A percentile compares a stretch with the other conserved stretches of the same genome.
Conservation (phyloP, 2,113 vertebrate species). For the Rhinolophus ferrumequinum region DNA sequence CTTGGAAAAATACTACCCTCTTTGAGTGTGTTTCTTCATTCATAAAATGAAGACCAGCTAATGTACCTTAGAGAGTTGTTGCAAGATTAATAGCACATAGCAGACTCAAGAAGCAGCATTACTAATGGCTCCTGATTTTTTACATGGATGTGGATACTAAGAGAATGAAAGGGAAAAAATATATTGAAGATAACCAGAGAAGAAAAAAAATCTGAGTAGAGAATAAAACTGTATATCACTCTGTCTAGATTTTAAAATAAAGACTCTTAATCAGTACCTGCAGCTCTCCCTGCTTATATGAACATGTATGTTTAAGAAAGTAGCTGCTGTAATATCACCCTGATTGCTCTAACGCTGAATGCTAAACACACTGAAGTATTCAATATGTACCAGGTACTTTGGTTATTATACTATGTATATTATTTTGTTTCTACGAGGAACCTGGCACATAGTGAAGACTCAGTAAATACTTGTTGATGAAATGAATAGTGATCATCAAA, state of each 20-base stretch:
- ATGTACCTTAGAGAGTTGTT: neutral
- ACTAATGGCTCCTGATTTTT: neutral
- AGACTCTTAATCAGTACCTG: neutral
- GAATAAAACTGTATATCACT: neutral
- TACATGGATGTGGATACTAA: neutral
- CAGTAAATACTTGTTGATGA: neutral
- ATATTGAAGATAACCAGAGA: neutral
- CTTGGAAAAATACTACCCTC: neutral
- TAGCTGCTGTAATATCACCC: neutral
- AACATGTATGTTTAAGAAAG: neutral
- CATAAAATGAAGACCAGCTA: neutral
- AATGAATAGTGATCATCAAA: neutral
- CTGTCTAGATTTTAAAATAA: slow-evolving; percentile 1
- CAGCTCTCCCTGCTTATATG: neutral
- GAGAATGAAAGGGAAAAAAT: neutral
- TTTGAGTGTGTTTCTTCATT: neutral
- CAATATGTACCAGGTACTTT: neutral
- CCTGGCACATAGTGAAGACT: neutral
- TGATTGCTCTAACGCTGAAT: neutral
- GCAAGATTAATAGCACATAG: neutral
- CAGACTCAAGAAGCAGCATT: neutral
- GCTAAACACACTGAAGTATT: neutral
- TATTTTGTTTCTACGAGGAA: neutral
- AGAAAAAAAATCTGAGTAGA: neutral
- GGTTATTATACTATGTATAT: neutral